Evolutionary conservation across 2,888 invertebrate genomes (phyloP).

Genomic region (Ectropis crepuscularia): DNA sequence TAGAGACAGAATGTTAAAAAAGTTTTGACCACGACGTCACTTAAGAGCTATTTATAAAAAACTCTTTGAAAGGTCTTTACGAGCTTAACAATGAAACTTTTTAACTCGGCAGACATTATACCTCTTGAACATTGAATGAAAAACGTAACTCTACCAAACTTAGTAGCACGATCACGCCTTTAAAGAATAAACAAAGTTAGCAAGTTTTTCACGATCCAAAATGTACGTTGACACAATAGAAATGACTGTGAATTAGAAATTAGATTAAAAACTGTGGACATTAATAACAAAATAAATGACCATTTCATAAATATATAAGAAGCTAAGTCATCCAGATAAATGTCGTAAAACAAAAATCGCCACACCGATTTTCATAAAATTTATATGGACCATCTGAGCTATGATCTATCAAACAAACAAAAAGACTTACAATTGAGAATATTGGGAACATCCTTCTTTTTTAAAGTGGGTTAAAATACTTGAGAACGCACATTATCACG

Average conservation of each 20-base stretch:
- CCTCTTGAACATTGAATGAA: conserved; percentile 26
- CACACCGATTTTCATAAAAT: too few species aligned
- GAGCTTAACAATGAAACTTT: conserved; percentile 28
- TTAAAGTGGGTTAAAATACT: too few species aligned
- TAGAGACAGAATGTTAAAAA: conserved; percentile 8
- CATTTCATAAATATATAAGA: too few species aligned
- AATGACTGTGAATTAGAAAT: background rate
- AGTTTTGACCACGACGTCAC: conserved; percentile 19
- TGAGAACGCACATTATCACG: too few species aligned
- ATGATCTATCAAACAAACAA: too few species aligned
- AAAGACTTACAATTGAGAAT: too few species aligned
- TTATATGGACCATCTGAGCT: too few species aligned
- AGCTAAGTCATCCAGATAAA: too few species aligned
- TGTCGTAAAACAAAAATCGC: too few species aligned
- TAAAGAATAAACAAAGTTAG: conserved; percentile 25
- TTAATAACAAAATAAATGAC: background rate
- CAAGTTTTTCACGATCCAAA: conserved; percentile 5
- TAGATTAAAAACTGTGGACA: conserved; percentile 7
- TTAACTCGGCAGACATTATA: conserved; percentile 24
- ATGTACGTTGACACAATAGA: conserved; percentile 12
- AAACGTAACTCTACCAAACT: conserved; percentile 28
- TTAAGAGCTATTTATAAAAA: conserved; percentile 23
- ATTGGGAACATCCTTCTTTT: too few species aligned
- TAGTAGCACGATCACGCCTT: conserved; percentile 23
- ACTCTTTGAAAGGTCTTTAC: conserved; percentile 22